These are phyloP conservation scores for Phoenicopterus ruber DNA, from an alignment of 2,113 vertebrate genomes.

Conservation along the genomic window DNA sequence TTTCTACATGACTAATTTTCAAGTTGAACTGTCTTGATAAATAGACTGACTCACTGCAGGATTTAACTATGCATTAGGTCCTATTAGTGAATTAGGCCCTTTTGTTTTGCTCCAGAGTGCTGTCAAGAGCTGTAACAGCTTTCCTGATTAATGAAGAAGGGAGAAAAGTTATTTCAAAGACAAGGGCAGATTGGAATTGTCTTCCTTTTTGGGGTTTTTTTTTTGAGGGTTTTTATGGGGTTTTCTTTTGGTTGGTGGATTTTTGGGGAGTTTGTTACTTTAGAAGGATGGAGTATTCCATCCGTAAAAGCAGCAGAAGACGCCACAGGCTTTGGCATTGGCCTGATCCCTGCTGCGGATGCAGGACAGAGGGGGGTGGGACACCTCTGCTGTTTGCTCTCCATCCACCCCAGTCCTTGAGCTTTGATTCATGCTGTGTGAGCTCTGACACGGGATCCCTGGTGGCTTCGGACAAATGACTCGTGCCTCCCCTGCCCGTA, in stretches of 20 bases:
- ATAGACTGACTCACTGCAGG: conserved; percentile 68
- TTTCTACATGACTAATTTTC: conserved; percentile 68
- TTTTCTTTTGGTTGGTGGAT: too few species aligned
- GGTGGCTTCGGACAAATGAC: not conserved
- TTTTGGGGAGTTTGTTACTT: not conserved
- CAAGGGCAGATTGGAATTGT: not conserved
- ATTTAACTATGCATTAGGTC: conserved; percentile 60
- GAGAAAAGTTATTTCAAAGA: conserved; percentile 40
- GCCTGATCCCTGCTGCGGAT: fast-evolving
- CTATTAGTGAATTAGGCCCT: conserved; percentile 56
- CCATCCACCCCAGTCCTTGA: not conserved
- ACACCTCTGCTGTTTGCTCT: not conserved
- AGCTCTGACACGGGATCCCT: not conserved
- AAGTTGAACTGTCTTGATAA: conserved; percentile 64
- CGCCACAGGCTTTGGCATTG: not conserved
- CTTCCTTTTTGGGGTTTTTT: not conserved
- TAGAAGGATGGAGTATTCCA: not conserved
- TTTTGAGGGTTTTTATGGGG: too few species aligned
- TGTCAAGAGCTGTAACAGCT: conserved; percentile 22
- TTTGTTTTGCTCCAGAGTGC: conserved; percentile 59
- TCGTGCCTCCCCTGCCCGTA: not conserved
- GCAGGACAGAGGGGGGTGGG: fast-evolving
- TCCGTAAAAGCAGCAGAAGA: not conserved
- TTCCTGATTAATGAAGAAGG: conserved; percentile 27
- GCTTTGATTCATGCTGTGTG: not conserved